Base-by-base conservation (phyloP, 2,113 vertebrate genomes). In the Tragelaphus scriptus region DNA sequence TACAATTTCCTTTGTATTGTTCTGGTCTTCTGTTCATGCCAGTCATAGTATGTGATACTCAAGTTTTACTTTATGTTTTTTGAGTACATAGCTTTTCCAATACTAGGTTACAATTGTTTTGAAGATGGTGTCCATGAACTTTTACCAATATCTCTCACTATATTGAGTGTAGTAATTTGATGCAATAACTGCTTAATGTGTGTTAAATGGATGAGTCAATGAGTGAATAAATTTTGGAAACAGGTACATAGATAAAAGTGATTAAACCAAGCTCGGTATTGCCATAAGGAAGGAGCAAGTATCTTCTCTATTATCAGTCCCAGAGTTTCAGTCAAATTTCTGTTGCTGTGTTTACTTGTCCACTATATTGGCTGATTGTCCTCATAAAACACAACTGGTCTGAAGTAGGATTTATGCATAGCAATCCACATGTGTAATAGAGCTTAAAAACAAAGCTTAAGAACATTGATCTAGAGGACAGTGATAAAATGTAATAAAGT, bases 201-300 rank as follows among this genome's bases (percentile, higher is more conserved):
- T 94, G 32, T 79, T 95, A 94, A 88, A 88, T 84, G 51, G 88
- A 30, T 61, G 84, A 84, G 15, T 85, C 65, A 94, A 47, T 86
- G 81, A 94, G 23, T 91, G 13, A 90, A 86, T 94, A 93, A 51
- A 92, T 93, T 95, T 96, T 94, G 30, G 53, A 94, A 92, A 92
- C 44, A 94, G 28, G 3, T 96, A 5, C 49, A 84, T 85, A 88
- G 84, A 79, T 90, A 96, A 95, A 96, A 87, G 10, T 85, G 77
- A 85, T 96, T 85, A 63, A 92, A 30, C 36, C 80, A 61, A 94
- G 6, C 58, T 95, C 36, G 85, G 28, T 63, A 71, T 55, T 93
- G 36, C 79, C 28, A 55, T 23, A 91, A 40, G 85, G 77, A 89
- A 96, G 36, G 19, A 86, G 79, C 32, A 90, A 53, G 5, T 79